Base-by-base conservation (phyloP, 2,797 vertebrate species). In the Galago senegalensis region DNA sequence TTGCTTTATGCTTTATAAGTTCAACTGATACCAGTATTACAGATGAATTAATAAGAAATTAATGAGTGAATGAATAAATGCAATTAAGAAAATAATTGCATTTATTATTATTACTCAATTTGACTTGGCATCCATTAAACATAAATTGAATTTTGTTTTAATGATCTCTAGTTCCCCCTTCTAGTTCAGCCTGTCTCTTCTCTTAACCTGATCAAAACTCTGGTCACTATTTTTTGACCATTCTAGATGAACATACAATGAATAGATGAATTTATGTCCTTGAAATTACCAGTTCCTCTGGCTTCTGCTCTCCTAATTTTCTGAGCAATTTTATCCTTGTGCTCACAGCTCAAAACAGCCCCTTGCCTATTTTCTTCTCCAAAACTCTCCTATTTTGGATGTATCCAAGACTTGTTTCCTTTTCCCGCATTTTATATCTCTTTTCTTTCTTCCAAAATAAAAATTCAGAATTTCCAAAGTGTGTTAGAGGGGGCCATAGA, bases 51-150 rank as follows among this genome's bases (percentile, higher is more conserved):
- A 53, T 70, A 65, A 63, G 58, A 67, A 65, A 75, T 23, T 29
- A 2, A 75, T 61, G 9, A 86, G 61, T 61, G 31, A 81, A 58
- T 92, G 16, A 79, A 79, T 37, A 81, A 65, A 53, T 53, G 25
- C 37, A 69, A 83, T 16, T n/a, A 49, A 85, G 73, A 61, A 89
- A 95, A 72, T 84, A 73, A 72, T 70, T 60, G 21, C 21, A 89
- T 89, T 61, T 37, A 75, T 25, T 90, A 8, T 61, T 70, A 11
- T 56, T 63, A 79, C 25, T 87, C 58, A 75, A 2, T 82, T 27
- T 76, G 67, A 89, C 37, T 91, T 69, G 73, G 31, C 65, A 46
- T 12, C 69, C 21, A 69, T 75, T 91, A 84, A 75, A 34, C 34
- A 21, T 85, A 58, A 81, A 34, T 37, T 37, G 37, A 80, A 25